Base-by-base conservation (phyloP, 2,113 vertebrate species). In the Ammodramus savannarum region DNA sequence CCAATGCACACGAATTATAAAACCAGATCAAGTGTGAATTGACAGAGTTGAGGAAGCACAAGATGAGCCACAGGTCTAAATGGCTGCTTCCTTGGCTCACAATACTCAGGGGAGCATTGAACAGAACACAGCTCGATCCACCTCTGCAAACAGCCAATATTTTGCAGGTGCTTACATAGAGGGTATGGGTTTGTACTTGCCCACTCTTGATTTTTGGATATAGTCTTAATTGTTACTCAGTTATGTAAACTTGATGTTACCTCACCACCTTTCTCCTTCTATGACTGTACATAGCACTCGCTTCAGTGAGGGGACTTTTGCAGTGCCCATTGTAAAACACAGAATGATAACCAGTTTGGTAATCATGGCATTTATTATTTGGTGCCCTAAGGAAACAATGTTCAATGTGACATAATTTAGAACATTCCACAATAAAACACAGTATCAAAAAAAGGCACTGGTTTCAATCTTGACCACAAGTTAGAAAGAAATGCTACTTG, bases 91-190 rank as follows among this genome's bases (percentile, higher is more conserved):
- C 36, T 10, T 44, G 46, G 36, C n/a, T 83, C 23, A 14, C 52
- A 68, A 4, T 32, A 51, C 13, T 52, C 39, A 16, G 26, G 9
- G 58, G 9, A 54, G 9, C 32, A 61, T 3, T 22, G 34, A 54
- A 68, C 4, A 31, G 52, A 22, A 48, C 23, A 49, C 22, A 36
- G 46, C 32, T 25, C 0, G 0, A 63, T 38, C 29, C 18, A 38
- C 9, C 39, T 54, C 69, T 62, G 51, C 32, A 29, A 91, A 62
- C 11, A 68, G 65, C 21, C 25, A 68, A 2, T 38, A 39, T 46
- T 88, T 43, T 85, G 16, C 62, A 61, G 18, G 18, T 27, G 48
- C 36, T 49, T 39, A 82, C 12, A 27, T 1, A 27, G 2, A 67
- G n/a, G 11, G 9, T 55, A 88, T 1, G 19, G 57, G 52, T 76